Conservation (phyloP, 2,113 vertebrate genomes). For the Nothoprocta perdicaria region DNA sequence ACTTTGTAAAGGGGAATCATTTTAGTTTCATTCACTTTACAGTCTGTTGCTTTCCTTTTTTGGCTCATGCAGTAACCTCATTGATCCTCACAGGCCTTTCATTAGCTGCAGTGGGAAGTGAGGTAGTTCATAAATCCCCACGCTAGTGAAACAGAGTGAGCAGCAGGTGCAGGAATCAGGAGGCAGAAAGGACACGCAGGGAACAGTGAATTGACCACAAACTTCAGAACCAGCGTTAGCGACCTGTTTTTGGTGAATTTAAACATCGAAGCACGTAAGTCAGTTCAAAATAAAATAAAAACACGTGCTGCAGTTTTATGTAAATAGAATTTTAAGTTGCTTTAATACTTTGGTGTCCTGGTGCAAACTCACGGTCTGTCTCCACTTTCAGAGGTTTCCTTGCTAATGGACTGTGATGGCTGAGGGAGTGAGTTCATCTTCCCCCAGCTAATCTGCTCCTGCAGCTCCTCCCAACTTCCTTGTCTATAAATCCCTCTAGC, state of each 20-base stretch:
- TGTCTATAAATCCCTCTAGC: not conserved
- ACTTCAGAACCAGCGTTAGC: not conserved
- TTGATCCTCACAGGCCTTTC: not conserved
- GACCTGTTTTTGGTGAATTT: not conserved
- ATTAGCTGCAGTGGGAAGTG: not conserved
- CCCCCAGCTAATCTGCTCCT: rapidly evolving
- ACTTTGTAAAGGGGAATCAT: not conserved
- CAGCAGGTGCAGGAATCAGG: not conserved
- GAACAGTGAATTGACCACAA: not conserved
- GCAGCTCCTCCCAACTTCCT: not conserved
- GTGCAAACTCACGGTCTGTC: not conserved
- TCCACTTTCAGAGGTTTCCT: not conserved
- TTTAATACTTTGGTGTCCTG: not conserved
- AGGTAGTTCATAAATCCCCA: not conserved
- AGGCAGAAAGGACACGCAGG: not conserved
- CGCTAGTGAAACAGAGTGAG: not conserved
- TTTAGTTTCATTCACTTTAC: not conserved
- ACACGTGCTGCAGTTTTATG: not conserved
- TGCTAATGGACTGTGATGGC: not conserved
- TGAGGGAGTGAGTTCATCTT: not conserved
- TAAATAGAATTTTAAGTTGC: not conserved
- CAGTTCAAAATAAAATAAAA: not conserved
- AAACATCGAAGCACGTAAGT: rapidly evolving
- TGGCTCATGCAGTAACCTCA: not conserved
- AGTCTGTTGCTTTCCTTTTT: not conserved